Evolutionary conservation across 2,113 vertebrate species (phyloP), one percentile per base, ranked within the genome.

Genomic region (Alectura lathami): DNA sequence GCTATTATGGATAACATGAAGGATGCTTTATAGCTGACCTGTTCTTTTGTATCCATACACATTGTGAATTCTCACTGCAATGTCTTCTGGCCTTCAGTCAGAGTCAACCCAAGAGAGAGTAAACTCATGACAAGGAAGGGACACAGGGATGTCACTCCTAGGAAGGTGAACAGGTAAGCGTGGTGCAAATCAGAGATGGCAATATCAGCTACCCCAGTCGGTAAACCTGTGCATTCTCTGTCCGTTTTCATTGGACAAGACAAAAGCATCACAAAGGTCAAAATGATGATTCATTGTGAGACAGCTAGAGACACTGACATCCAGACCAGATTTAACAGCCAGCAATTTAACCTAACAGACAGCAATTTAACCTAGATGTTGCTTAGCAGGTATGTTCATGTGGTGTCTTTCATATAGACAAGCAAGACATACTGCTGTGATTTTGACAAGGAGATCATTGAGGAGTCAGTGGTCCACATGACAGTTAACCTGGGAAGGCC

Each of bases 81-180:
- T 34, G 6, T 17, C 17, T 54, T 66, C 63, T 4, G 2, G 24
- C 56, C 7, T 43, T 27, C 17, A 4, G 26, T 3, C 53, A 34
- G 16, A 6, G 7, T 27, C 43, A 57, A 42, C 21, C 50, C 60
- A 43, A 42, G 67, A 13, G 53, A 38, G 11, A 36, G 67, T 13
- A 34, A 36, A 11, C 32, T 20, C 30, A 14, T 4, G 6, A 21
- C 32, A 43, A 11, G 40, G 45, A 54, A 30, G 57, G 24, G 50
- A 8, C n/a, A 32, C 0, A 0, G 13, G 27, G 54, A 20, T 8
- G 9, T 1, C 1, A 18, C 13, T 86, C 50, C 54, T 24, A 13
- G 48, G 68, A 20, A 42, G 23, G 47, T 26, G 26, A 54, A 24
- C 27, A 26, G 34, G 45, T 40, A 63, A 57, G 32, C 2, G 16